A percentile compares a stretch with the other conserved stretches of the same genome.
Evolutionary conservation across 2,888 invertebrate species (phyloP).

Genomic region (Lasius fuliginosus): DNA sequence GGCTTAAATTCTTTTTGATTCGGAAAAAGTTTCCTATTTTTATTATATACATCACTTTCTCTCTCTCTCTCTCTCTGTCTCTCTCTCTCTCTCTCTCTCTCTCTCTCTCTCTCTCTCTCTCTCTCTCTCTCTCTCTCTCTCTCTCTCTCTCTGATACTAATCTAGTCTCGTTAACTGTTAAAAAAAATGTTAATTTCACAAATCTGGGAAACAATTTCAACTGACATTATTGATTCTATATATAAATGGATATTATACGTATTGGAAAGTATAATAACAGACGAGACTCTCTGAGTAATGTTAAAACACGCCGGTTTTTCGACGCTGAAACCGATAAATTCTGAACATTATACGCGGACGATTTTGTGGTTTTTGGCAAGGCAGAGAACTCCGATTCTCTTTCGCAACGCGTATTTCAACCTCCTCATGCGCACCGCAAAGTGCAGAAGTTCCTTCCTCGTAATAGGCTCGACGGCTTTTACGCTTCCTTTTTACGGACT

Average conservation of each 20-base stretch:
- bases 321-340: constrained; percentile 13
- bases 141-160: background rate
- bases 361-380: constrained; percentile 13
- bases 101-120: background rate
- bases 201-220: background rate
- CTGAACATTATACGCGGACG: background rate
- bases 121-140: background rate
- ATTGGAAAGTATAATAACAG: background rate
- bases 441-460: constrained; percentile 41
- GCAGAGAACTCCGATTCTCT: background rate
- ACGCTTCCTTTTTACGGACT: constrained; percentile 67
- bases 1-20: background rate
- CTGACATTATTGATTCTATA: background rate
- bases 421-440: constrained; percentile 17
- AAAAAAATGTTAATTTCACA: background rate
- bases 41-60: background rate
- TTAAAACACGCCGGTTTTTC: background rate
- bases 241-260: background rate
- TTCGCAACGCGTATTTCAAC: background rate
- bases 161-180: background rate
- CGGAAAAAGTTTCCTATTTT: background rate
- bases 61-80: background rate
- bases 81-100: background rate
- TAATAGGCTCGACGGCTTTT: constrained; percentile 66
- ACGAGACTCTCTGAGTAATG: background rate